Percentiles rank a stretch among this genome's conserved stretches.
phyloP scores from a whole-genome alignment of 2,797 vertebrate species.

The Syngnathus acus region DNA sequence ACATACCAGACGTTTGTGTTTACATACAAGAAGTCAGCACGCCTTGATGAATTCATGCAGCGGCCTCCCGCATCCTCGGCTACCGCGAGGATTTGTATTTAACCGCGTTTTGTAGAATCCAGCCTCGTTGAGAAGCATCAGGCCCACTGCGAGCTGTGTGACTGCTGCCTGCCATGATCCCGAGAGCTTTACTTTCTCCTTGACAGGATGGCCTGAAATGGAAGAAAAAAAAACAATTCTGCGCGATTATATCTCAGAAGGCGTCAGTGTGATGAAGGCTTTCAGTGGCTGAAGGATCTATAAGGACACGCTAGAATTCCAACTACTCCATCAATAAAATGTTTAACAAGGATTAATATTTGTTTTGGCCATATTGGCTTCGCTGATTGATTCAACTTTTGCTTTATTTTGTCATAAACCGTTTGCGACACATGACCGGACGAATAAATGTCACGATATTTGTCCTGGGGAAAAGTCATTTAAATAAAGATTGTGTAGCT shows the following conservation, averaged over 20 bases:
- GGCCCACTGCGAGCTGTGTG: constrained; percentile 63
- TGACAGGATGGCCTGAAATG: constrained; percentile 75
- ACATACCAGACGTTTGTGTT: background rate
- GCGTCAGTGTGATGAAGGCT: constrained; percentile 68
- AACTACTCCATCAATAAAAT: constrained; percentile 5
- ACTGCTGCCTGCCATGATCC: constrained; percentile 75
- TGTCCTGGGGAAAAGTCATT: constrained; percentile 6
- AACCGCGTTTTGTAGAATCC: constrained; percentile 42
- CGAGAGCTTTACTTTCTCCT: constrained; percentile 67
- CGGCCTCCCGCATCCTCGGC: constrained; percentile 35
- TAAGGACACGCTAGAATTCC: background rate
- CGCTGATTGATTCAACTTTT: constrained; percentile 20
- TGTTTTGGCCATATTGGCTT: constrained; percentile 21
- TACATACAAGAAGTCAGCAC: constrained; percentile 17
- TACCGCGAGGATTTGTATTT: constrained; percentile 33
- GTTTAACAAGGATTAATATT: background rate
- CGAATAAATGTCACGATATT: constrained; percentile 38
- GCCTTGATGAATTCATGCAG: constrained; percentile 33
- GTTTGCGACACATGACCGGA: constrained; percentile 23
- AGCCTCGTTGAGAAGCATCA: constrained; percentile 57
- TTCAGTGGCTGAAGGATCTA: constrained; percentile 53
- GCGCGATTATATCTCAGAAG: constrained; percentile 73
- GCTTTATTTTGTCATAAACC: constrained; percentile 27
- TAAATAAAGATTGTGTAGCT: constrained; percentile 27
- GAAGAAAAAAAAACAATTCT: constrained; percentile 65